A percentile compares a stretch with the other conserved stretches of the same genome.
Conservation (phyloP, 2,888 invertebrate species). For the Petrolisthes manimaculis region DNA sequence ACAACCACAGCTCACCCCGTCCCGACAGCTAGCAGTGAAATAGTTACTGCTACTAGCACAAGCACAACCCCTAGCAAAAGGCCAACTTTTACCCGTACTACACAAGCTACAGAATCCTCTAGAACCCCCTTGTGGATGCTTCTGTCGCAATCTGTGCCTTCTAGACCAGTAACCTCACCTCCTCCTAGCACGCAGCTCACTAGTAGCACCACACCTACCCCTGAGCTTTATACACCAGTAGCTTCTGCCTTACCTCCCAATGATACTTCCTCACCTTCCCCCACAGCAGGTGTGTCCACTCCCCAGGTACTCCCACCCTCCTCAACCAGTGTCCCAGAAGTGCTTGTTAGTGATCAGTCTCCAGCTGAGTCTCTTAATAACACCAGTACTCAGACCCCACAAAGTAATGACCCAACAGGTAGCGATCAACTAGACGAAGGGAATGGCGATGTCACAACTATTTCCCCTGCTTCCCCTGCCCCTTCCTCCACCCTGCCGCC, state of each 20-base stretch:
- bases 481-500: neutral
- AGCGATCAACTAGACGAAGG: neutral
- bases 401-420: neutral
- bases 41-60: conserved; percentile 40
- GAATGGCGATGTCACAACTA: neutral
- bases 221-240: conserved; percentile 22
- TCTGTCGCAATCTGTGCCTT: conserved; percentile 51
- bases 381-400: neutral
- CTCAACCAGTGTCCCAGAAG: neutral
- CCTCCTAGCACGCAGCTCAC: conserved; percentile 26
- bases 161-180: conserved; percentile 40
- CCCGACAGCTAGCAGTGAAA: conserved; percentile 33
- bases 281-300: conserved; percentile 15
- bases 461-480: neutral
- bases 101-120: conserved; percentile 36
- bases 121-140: conserved; percentile 59
- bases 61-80: conserved; percentile 32
- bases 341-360: neutral
- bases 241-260: conserved; percentile 18
- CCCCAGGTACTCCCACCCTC: conserved; percentile 4
- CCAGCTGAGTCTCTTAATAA: neutral
- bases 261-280: neutral
- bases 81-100: conserved; percentile 48
- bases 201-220: conserved; percentile 10
- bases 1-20: neutral